Evolutionary conservation across 2,113 vertebrate species (phyloP), one percentile per base, ranked within the genome.

Genomic region (Excalfactoria chinensis): DNA sequence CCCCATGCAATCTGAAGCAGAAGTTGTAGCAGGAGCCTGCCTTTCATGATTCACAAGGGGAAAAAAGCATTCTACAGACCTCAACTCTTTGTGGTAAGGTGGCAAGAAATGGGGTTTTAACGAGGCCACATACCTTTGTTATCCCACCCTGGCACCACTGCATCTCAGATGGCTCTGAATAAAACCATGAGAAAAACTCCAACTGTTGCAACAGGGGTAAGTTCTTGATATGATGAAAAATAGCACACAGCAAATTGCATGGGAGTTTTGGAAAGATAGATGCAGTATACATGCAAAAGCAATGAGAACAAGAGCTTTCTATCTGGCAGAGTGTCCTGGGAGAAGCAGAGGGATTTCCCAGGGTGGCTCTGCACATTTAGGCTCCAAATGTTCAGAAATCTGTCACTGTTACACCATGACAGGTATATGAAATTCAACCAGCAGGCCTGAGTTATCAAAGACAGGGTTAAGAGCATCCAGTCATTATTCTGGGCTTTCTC

Each of bases 391-490:
- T 37, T 43, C 48, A 70, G 68, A 53, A 37, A 70, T 26, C 40
- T 28, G 5, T 34, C 19, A 25, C 19, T 69, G 3, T 21, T 32
- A 13, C 7, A 9, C 23, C 25, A 3, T 1, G 28, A 23, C 13
- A 2, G 3, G 1, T 13, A 25, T 32, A 66, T 2, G 1, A 16
- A 12, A 17, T 18, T 40, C 6, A 0, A 7, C 25, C 28, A 15
- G 34, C 46, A 63, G 30, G 32, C 21, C 55, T 49, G 41, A 28
- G 40, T 37, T 19, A 49, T 4, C 56, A 51, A 26, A 4, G 7
- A 4, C 8, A 0, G 3, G 69, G 59, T 80, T 69, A 83, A 84
- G 16, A 58, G 17, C 41, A 74, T 9, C 13, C 21, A 23, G 7
- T 25, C 16, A n/a, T 59, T 48, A 13, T 43, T 46, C 4, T 3